A percentile compares a stretch with the other conserved stretches of the same genome.
Evolutionary conservation across 2,888 invertebrate species (phyloP).

Genomic region (Cryptus armator): DNA sequence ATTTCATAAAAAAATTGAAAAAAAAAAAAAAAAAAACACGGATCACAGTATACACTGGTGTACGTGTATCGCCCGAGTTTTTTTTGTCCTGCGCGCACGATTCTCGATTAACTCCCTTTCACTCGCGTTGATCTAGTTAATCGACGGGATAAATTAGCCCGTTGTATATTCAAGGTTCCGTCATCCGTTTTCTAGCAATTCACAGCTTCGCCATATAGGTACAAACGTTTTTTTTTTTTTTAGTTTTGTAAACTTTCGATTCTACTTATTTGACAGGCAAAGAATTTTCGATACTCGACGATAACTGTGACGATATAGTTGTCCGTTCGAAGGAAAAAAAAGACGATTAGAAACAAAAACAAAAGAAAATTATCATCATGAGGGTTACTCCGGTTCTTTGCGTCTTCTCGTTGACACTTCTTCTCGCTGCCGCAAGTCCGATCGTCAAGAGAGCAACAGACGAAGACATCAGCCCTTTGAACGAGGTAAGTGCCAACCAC

Average conservation of each 20-base stretch:
- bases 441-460: conserved; percentile 79
- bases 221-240: too few relatives aligned
- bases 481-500: conserved; percentile 80
- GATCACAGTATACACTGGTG: neutral
- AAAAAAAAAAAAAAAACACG: neutral
- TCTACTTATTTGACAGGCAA: conserved; percentile 41
- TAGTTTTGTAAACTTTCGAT: conserved; percentile 11
- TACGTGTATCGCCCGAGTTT: neutral
- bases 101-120: conserved; percentile 55
- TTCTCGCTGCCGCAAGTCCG: conserved; percentile 75
- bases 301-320: conserved; percentile 39
- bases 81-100: conserved; percentile 21
- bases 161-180: conserved; percentile 40
- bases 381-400: conserved; percentile 75
- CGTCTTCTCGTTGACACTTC: conserved; percentile 74
- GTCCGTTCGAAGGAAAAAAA: conserved; percentile 35
- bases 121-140: conserved; percentile 60
- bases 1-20: neutral
- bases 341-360: conserved; percentile 14
- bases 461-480: conserved; percentile 81
- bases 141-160: conserved; percentile 47
- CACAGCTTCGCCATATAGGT: too few relatives aligned
- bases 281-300: conserved; percentile 7
- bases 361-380: conserved; percentile 73
- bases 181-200: too few relatives aligned